Conservation (phyloP, 2,797 vertebrate genomes). For the Spondyliosoma cantharus region DNA sequence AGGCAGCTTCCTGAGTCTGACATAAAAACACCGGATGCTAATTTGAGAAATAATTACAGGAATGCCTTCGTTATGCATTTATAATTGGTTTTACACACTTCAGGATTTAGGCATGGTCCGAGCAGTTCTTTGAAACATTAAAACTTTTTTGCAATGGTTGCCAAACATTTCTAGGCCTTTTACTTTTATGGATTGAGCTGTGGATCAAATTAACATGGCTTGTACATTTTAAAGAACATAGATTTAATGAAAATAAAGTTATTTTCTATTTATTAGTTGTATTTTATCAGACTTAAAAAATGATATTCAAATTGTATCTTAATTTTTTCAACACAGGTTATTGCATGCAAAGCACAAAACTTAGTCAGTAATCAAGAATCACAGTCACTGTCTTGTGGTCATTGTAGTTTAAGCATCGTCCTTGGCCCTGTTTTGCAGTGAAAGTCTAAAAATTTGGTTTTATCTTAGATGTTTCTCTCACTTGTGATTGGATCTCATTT, state of each 20-base stretch:
- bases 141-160: neutral
- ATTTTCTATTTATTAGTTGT: neutral
- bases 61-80: neutral
- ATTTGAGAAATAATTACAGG: slow-evolving; percentile 25
- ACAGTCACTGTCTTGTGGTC: neutral
- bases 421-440: neutral
- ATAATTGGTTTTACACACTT: neutral
- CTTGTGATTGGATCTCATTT: no score
- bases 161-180: neutral
- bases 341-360: neutral
- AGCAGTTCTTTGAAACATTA: neutral
- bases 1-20: slow-evolving; percentile 27
- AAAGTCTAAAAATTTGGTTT: neutral
- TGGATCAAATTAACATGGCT: neutral
- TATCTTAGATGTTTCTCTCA: neutral
- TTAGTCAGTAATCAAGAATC: neutral
- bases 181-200: neutral
- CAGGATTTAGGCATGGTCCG: neutral
- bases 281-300: neutral
- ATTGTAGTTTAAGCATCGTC: neutral
- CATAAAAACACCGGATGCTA: slow-evolving; percentile 30
- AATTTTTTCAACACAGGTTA: neutral
- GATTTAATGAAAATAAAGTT: neutral
- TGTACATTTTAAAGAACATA: neutral
- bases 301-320: neutral